Evolutionary conservation across 2,888 invertebrate genomes (phyloP).

Genomic region (Mechanitis messenoides): DNA sequence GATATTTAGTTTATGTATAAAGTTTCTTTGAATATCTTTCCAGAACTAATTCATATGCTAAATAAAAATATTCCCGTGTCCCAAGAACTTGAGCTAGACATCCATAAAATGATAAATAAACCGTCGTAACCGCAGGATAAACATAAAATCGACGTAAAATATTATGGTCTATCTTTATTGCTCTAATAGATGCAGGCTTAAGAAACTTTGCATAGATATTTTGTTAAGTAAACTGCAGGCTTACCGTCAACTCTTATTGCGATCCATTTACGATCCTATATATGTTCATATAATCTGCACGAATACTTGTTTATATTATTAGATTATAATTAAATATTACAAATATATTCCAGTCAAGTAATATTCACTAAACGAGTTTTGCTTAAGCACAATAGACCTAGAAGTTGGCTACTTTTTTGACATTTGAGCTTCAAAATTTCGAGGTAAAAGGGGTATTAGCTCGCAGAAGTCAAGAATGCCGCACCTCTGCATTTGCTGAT

Average conservation of each 20-base stretch:
- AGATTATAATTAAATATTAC: too few relatives aligned
- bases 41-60: conserved; percentile 21
- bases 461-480: conserved; percentile 8
- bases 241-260: conserved; percentile 4
- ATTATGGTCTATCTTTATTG: conserved; percentile 27
- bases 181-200: conserved; percentile 26
- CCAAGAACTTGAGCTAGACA: conserved; percentile 14
- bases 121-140: conserved; percentile 21
- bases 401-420: background rate
- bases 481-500: conserved; percentile 28
- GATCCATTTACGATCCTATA: background rate
- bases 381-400: too few relatives aligned
- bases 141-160: conserved; percentile 24
- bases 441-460: background rate
- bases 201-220: conserved; percentile 23
- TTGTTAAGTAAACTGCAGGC: conserved; percentile 7
- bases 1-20: conserved; percentile 13
- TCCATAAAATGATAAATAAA: conserved; percentile 27
- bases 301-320: background rate
- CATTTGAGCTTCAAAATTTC: background rate
- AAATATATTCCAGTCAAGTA: too few relatives aligned
- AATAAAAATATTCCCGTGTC: conserved; percentile 22
- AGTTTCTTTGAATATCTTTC: conserved; percentile 17
- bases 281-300: background rate
- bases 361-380: too few relatives aligned